Conservation (phyloP, 2,888 invertebrate genomes). For the Oscheius sp. region DNA sequence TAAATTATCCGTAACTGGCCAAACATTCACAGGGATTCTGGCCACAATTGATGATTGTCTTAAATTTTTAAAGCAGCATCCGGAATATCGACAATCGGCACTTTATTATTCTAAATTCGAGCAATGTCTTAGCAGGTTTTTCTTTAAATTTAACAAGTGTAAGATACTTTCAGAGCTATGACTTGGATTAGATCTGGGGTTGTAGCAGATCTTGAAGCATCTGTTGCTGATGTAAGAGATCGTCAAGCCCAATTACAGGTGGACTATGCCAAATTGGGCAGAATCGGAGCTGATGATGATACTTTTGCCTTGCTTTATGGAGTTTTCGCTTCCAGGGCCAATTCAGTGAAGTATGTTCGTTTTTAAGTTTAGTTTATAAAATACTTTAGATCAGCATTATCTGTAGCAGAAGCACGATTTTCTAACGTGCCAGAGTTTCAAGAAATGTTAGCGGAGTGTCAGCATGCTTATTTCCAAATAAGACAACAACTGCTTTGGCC, state of each 20-base stretch:
- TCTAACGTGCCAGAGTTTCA: slow-evolving; percentile 66
- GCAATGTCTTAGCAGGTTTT: slow-evolving; percentile 69
- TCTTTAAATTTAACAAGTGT: not conserved
- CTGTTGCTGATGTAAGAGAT: slow-evolving; percentile 63
- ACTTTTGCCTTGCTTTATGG: slow-evolving; percentile 70
- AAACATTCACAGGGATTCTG: slow-evolving; percentile 69
- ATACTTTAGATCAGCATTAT: slow-evolving; percentile 61
- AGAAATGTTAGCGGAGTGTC: slow-evolving; percentile 69
- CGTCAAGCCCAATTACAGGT: slow-evolving; percentile 53
- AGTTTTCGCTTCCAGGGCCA: slow-evolving; percentile 70
- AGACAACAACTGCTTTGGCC: slow-evolving; percentile 65
- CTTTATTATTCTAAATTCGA: slow-evolving; percentile 66
- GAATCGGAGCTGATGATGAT: slow-evolving; percentile 66
- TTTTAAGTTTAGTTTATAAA: not conserved
- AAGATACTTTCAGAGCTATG: slow-evolving; percentile 58
- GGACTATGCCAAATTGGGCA: slow-evolving; percentile 54
- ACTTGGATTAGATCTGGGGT: slow-evolving; percentile 70
- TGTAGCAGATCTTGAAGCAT: slow-evolving; percentile 64
- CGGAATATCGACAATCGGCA: slow-evolving; percentile 67
- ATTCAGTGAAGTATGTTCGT: slow-evolving; percentile 59
- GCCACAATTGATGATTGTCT: slow-evolving; percentile 71
- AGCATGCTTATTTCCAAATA: slow-evolving; percentile 68
- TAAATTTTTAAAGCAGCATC: slow-evolving; percentile 62
- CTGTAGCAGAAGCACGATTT: slow-evolving; percentile 68
- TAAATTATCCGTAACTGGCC: slow-evolving; percentile 66